Evolutionary conservation across 2,888 invertebrate genomes (phyloP).

Genomic region (Torymus aiolomorphi): DNA sequence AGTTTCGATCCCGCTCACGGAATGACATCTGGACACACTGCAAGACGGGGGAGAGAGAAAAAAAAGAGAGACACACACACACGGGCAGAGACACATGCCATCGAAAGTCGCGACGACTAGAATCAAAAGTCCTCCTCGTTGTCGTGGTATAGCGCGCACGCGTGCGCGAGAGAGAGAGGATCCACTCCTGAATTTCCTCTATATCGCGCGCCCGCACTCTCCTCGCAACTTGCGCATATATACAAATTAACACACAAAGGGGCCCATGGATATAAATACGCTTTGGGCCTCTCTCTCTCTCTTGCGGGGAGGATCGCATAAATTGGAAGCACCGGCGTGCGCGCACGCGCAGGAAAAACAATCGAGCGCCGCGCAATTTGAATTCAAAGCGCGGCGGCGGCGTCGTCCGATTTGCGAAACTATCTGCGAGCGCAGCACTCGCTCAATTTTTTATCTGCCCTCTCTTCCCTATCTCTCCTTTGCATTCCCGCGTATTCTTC

Average conservation of each 20-base stretch:
- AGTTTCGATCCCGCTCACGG: slow-evolving; percentile 21
- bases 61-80: neutral
- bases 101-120: neutral
- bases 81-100: neutral
- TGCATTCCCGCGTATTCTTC: slow-evolving; percentile 30
- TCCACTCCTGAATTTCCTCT: slow-evolving; percentile 47
- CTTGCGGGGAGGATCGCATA: slow-evolving; percentile 71
- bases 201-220: slow-evolving; percentile 52
- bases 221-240: slow-evolving; percentile 58
- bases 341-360: slow-evolving; percentile 62
- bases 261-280: slow-evolving; percentile 71
- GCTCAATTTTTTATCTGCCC: slow-evolving; percentile 24
- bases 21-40: too few species aligned
- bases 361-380: slow-evolving; percentile 71
- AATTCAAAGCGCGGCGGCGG: slow-evolving; percentile 72
- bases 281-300: slow-evolving; percentile 50
- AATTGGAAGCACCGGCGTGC: slow-evolving; percentile 66
- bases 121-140: slow-evolving; percentile 25
- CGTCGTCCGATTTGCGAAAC: slow-evolving; percentile 51
- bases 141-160: too few species aligned
- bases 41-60: slow-evolving; percentile 10
- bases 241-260: slow-evolving; percentile 75
- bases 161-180: slow-evolving; percentile 3
- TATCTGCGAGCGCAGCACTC: slow-evolving; percentile 1
- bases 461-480: neutral